These are phyloP conservation scores for Ridgeia piscesae DNA, from an alignment of 1,140 invertebrate species.

Conservation along the genomic window DNA sequence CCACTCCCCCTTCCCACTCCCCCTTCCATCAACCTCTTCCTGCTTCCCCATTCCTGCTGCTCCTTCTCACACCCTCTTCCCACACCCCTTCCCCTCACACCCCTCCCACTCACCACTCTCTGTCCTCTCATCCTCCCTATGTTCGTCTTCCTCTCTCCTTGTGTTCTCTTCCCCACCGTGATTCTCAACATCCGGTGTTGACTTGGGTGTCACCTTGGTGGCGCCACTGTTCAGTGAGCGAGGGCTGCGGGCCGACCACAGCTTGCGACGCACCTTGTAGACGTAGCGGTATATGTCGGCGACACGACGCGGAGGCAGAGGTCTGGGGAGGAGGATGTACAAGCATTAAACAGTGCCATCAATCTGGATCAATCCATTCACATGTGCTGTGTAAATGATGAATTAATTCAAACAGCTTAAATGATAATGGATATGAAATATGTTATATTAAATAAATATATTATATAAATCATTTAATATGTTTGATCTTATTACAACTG, in stretches of 20 bases:
- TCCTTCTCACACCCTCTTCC: too few relatives aligned
- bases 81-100: too few relatives aligned
- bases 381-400: background rate
- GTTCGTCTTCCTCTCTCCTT: background rate
- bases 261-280: constrained; percentile 3
- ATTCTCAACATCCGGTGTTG: background rate
- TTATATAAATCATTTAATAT: too few relatives aligned
- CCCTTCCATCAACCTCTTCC: too few relatives aligned
- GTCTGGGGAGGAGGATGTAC: background rate
- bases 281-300: constrained; percentile 9
- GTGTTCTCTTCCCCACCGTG: background rate
- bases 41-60: too few relatives aligned
- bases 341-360: background rate
- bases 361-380: background rate
- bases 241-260: background rate
- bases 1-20: too few relatives aligned
- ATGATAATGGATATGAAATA: too few relatives aligned
- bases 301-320: background rate
- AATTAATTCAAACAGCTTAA: too few relatives aligned
- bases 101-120: constrained; percentile 10
- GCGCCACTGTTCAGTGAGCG: background rate
- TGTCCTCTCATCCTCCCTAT: constrained; percentile 32
- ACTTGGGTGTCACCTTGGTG: background rate
- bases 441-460: too few relatives aligned
- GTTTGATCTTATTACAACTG: too few relatives aligned